Conservation (phyloP, 2,888 invertebrate genomes). For the Scaptomyza tumidula region DNA sequence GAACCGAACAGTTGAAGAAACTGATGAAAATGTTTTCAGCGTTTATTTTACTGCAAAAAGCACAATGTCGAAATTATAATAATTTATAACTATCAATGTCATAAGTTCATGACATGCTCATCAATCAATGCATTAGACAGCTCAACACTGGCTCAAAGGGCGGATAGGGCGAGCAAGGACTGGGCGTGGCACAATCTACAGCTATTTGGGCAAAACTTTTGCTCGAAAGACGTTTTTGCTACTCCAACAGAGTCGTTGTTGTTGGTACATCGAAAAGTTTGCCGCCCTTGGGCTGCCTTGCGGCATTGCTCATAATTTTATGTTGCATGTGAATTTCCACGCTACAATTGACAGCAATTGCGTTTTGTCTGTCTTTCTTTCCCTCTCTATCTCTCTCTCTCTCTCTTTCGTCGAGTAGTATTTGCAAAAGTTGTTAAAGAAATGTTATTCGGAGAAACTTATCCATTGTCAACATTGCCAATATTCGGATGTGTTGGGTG, state of each 20-base stretch:
- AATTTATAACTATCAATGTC: slow-evolving; percentile 84
- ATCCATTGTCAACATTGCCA: slow-evolving; percentile 51
- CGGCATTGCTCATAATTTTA: slow-evolving; percentile 64
- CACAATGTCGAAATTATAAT: slow-evolving; percentile 78
- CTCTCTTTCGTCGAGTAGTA: slow-evolving; percentile 19
- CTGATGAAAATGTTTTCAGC: slow-evolving; percentile 36
- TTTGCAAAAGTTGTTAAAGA: slow-evolving; percentile 61
- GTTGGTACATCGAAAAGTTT: slow-evolving; percentile 43
- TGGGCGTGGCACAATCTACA: slow-evolving; percentile 26
- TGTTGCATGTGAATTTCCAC: slow-evolving; percentile 63
- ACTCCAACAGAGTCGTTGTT: slow-evolving; percentile 32
- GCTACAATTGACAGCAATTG: slow-evolving; percentile 77
- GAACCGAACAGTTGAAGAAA: slow-evolving; percentile 1
- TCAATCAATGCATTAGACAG: slow-evolving; percentile 82
- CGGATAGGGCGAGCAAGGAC: not conserved
- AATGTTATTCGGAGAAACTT: slow-evolving; percentile 51
- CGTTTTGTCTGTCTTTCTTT: slow-evolving; percentile 31
- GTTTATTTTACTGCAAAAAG: slow-evolving; percentile 50
- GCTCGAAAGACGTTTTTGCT: slow-evolving; percentile 30
- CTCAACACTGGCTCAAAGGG: slow-evolving; percentile 43
- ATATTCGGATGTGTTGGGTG: slow-evolving; percentile 35
- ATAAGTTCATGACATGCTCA: slow-evolving; percentile 84
- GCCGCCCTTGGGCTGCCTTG: slow-evolving; percentile 38
- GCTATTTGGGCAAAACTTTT: slow-evolving; percentile 29
- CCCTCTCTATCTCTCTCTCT: not conserved